Evolutionary conservation across 2,888 invertebrate genomes (phyloP).

Genomic region (Polyommatus iphigenia): DNA sequence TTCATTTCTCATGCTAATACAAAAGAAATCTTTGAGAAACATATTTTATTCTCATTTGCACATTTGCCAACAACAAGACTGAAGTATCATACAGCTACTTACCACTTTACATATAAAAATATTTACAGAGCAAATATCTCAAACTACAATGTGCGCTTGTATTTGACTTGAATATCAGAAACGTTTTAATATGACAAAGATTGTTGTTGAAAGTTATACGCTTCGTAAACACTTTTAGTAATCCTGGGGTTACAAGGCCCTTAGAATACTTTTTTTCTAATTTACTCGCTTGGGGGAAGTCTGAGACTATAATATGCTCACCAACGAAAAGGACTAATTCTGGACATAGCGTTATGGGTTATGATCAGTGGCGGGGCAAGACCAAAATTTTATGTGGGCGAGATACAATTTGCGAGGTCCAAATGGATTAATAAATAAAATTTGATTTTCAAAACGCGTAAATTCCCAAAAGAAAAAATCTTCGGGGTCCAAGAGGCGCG

Average conservation of each 20-base stretch:
- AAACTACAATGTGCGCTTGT: background rate
- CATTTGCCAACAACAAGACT: background rate
- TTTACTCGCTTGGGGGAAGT: background rate
- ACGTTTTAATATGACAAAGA: background rate
- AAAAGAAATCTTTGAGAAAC: background rate
- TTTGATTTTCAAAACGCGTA: too few species aligned
- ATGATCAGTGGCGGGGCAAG: too few species aligned
- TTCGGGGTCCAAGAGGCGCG: too few species aligned
- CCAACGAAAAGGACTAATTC: background rate
- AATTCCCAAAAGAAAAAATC: too few species aligned
- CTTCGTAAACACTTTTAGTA: background rate
- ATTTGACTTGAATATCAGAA: background rate
- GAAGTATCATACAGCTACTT: background rate
- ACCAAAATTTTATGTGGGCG: too few species aligned
- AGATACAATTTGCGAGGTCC: too few species aligned
- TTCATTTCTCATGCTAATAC: background rate
- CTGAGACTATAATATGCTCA: background rate
- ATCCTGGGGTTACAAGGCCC: background rate
- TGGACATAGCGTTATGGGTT: too few species aligned
- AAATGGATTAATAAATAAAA: too few species aligned
- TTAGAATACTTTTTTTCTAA: background rate
- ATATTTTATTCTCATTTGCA: constrained; percentile 1
- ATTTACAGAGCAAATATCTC: background rate
- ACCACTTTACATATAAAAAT: background rate
- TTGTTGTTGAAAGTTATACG: too few species aligned